Evolutionary conservation across 1,140 invertebrate genomes (phyloP), one percentile per base, ranked within the genome.

Genomic region (Galleria mellonella): DNA sequence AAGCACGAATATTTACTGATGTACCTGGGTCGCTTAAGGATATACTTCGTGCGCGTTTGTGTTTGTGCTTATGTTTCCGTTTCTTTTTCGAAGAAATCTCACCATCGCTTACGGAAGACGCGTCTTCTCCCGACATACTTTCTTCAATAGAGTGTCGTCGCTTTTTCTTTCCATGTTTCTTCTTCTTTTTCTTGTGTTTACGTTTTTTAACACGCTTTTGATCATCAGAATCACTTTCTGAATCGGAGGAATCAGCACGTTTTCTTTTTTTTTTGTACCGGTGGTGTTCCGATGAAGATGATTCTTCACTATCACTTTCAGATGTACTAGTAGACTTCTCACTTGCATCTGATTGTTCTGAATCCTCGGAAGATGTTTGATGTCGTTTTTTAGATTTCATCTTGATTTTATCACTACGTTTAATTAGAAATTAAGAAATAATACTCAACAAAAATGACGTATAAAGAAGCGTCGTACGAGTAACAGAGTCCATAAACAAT

Each of bases 151-250:
- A 79, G 33, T 58, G 62, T 9, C 73, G 73, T 13, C 73, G 63
- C 45, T 86, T 84, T 64, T 78, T 85, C 56, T 87, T 87, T 14
- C 52, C 54, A 48, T 87, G 82, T 52, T 87, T 87, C 63, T 79
- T 83, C 62, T 86, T 87, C 53, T 87, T 87, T 53, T 87, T 87
- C 68, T 87, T 87, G 47, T 87, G 84, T 45, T 87, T 87, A 12
- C 78, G 73, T 65, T 86, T 87, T 43, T 86, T 85, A 0, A 65
- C 48, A 11, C 77, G 71, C 53, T 74, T 82, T 33, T 79, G 75
- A 9, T 69, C 72, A 43, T 79, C 77, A 1, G 71, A 74, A 47
- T 76, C 69, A 31, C 74, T 81, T 3, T 84, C 82, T 12, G 82
- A 84, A 17, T 77, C 70, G 9, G 78, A 75, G 23, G 78, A 81